A percentile compares a stretch with the other conserved stretches of the same genome.
phyloP scores from a whole-genome alignment of 2,888 invertebrate genomes.

The Balanococcus diminutus region DNA sequence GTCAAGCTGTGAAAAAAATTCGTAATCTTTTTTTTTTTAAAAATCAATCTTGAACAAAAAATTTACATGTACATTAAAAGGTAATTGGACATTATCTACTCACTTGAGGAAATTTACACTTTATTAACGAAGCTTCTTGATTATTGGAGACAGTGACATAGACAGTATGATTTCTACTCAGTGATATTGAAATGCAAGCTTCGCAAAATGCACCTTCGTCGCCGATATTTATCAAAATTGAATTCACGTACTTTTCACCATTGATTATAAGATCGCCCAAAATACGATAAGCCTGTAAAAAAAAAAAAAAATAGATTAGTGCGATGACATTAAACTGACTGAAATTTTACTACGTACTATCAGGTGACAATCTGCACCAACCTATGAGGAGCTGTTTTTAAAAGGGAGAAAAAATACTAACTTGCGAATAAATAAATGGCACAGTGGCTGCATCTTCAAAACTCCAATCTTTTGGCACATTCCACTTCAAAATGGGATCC shows the following conservation, averaged over 20 bases:
- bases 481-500: constrained; percentile 39
- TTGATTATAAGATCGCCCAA: not conserved
- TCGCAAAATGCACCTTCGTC: constrained; percentile 36
- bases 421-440: constrained; percentile 24
- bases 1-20: not conserved
- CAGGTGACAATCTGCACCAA: not conserved
- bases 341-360: no score
- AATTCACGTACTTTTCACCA: no score
- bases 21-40: no score
- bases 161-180: constrained; percentile 44
- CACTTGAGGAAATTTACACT: constrained; percentile 55
- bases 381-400: not conserved
- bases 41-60: no score
- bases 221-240: not conserved
- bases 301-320: no score
- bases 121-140: constrained; percentile 42
- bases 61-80: not conserved
- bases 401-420: not conserved
- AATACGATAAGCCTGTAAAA: constrained; percentile 53
- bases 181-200: constrained; percentile 49
- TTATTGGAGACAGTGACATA: constrained; percentile 46
- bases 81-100: no score
- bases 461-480: constrained; percentile 29
- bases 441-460: constrained; percentile 40
- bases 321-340: no score